Conservation (phyloP, 2,888 invertebrate species). For the Dexiosoma caninum region DNA sequence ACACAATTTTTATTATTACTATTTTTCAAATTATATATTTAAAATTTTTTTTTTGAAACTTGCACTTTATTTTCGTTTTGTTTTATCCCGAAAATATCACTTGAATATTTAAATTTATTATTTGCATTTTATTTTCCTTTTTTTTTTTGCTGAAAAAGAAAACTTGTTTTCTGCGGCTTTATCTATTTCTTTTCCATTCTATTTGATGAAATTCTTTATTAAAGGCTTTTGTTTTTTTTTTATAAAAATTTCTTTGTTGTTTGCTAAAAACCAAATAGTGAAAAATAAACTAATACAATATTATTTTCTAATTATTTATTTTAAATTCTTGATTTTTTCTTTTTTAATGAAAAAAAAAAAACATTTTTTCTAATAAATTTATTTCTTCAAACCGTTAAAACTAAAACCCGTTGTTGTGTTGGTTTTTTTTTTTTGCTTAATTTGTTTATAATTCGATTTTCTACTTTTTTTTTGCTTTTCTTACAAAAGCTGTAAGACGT, state of each 20-base stretch:
- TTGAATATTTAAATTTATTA: slow-evolving; percentile 6
- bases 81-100: background rate
- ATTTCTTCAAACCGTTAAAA: slow-evolving; percentile 31
- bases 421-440: background rate
- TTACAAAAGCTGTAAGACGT: background rate
- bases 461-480: background rate
- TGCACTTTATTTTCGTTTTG: background rate
- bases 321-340: background rate
- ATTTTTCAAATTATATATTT: background rate
- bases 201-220: slow-evolving; percentile 3
- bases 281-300: background rate
- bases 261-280: too few relatives aligned
- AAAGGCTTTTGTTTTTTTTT: slow-evolving; percentile 1
- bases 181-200: slow-evolving; percentile 43
- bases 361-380: slow-evolving; percentile 9
- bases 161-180: slow-evolving; percentile 56
- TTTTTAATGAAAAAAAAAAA: background rate
- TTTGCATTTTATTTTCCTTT: slow-evolving; percentile 22
- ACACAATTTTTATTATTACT: background rate
- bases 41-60: background rate
- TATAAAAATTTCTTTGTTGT: background rate
- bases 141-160: slow-evolving; percentile 38
- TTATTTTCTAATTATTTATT: background rate
- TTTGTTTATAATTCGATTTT: slow-evolving; percentile 1
- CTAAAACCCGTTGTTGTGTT: slow-evolving; percentile 33